Evolutionary conservation across 1,140 invertebrate genomes (phyloP).

Genomic region (Cepaea nemoralis): DNA sequence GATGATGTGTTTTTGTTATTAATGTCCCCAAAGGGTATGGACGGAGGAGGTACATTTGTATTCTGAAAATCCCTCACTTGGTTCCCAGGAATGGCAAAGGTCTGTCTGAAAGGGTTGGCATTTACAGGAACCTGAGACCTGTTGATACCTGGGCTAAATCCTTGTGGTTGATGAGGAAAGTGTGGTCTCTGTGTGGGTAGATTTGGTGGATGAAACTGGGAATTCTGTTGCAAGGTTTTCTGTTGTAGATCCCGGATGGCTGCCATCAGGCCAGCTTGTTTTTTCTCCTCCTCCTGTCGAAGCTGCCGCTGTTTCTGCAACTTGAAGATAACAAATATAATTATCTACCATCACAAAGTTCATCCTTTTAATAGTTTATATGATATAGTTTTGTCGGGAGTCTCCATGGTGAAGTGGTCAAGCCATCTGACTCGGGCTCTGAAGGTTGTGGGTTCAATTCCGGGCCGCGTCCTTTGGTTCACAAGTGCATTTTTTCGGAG

Average conservation of each 20-base stretch:
- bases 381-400: no score
- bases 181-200: background rate
- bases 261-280: conserved; percentile 5
- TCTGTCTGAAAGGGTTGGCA: background rate
- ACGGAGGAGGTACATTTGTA: no score
- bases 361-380: no score
- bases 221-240: background rate
- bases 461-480: no score
- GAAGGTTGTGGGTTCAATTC: no score
- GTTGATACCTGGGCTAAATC: background rate
- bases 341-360: no score
- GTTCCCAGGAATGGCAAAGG: background rate
- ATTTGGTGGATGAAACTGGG: background rate
- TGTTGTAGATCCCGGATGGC: conserved; percentile 30
- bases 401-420: no score
- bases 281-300: conserved; percentile 6
- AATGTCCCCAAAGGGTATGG: no score
- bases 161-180: background rate
- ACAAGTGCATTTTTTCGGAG: no score
- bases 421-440: no score
- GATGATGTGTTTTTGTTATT: background rate
- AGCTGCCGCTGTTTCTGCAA: conserved; percentile 14
- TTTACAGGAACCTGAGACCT: background rate
- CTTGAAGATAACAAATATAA: background rate
- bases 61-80: background rate